phyloP scores from a whole-genome alignment of 1,140 invertebrate genomes.

The Frieseomelitta varia region DNA sequence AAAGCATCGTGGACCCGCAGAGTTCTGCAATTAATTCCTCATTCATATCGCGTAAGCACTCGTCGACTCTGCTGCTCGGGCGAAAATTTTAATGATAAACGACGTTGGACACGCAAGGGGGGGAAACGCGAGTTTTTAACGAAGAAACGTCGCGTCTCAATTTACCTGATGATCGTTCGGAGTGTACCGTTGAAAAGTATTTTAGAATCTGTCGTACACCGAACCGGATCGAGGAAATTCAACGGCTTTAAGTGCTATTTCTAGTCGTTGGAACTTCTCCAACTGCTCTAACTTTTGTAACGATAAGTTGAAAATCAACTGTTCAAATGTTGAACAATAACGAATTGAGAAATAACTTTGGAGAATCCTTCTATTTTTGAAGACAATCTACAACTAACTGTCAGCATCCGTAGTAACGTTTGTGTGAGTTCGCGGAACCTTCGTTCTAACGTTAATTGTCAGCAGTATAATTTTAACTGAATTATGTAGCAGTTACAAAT shows the following conservation, averaged over 20 bases:
- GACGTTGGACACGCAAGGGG: neutral
- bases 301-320: no score
- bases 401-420: neutral
- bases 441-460: neutral
- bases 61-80: no score
- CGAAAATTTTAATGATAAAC: slow-evolving; percentile 22
- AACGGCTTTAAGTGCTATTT: neutral
- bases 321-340: no score
- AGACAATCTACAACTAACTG: neutral
- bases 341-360: neutral
- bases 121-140: no score
- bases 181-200: neutral
- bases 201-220: neutral
- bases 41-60: neutral
- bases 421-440: neutral
- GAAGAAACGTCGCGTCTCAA: neutral
- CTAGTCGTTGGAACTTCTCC: no score
- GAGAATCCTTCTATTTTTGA: neutral
- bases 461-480: neutral
- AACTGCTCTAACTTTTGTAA: no score
- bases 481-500: no score
- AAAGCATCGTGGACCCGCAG: neutral
- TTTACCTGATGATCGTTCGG: neutral
- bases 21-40: slow-evolving; percentile 14
- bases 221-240: neutral